A percentile compares a stretch with the other conserved stretches of the same genome.
Evolutionary conservation across 1,140 invertebrate genomes (phyloP).

Genomic region (Penaeus vannamei): DNA sequence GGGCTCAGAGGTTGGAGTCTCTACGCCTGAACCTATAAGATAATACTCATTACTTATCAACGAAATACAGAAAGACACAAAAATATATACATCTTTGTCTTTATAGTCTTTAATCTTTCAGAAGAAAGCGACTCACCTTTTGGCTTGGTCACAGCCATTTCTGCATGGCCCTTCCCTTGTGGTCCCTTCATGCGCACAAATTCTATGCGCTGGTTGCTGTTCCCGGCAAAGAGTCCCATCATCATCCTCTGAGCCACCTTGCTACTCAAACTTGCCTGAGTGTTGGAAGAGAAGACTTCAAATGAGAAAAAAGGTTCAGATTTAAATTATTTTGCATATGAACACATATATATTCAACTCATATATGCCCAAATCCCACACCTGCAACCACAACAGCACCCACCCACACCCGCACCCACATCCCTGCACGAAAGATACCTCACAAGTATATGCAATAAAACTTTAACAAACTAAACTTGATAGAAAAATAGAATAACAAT

Average conservation of each 20-base stretch:
- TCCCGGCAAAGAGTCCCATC: slow-evolving; percentile 88
- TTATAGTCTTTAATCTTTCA: background rate
- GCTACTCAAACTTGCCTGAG: slow-evolving; percentile 90
- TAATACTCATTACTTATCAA: background rate
- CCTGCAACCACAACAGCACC: background rate
- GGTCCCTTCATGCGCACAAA: slow-evolving; percentile 99
- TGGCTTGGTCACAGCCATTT: slow-evolving; percentile 96
- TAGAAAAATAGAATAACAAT: background rate
- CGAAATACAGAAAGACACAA: background rate
- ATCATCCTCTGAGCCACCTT: slow-evolving; percentile 97
- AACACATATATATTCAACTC: background rate
- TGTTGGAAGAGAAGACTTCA: slow-evolving; percentile 70
- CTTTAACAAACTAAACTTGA: background rate
- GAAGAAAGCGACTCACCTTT: slow-evolving; percentile 74
- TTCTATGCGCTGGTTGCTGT: slow-evolving; percentile 88
- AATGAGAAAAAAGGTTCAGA: background rate
- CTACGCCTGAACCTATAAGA: slow-evolving; percentile 81
- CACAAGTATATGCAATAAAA: no score
- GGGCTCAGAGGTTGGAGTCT: slow-evolving; percentile 95
- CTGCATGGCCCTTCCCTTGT: slow-evolving; percentile 95
- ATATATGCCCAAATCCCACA: background rate
- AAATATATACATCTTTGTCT: slow-evolving; percentile 35
- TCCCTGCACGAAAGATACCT: no score
- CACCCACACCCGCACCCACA: background rate
- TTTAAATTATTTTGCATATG: background rate